Evolutionary conservation across 2,888 invertebrate species (phyloP), one percentile per base, ranked within the genome.

Genomic region (Trichogramma evanescens): DNA sequence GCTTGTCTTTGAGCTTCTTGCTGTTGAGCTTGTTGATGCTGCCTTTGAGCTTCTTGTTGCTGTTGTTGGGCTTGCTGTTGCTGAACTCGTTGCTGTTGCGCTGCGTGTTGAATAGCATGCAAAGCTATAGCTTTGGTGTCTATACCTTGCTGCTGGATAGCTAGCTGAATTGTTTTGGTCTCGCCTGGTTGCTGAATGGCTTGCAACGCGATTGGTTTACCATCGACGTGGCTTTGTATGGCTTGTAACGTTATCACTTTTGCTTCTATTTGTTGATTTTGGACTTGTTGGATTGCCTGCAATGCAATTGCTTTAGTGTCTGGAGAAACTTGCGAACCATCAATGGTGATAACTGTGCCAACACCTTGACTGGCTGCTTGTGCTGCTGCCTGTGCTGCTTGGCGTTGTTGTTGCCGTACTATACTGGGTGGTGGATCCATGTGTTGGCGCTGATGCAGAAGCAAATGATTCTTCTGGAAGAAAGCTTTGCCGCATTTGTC

Each of bases 391-490:
- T 78, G 78, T 0, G 78, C 78, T 2, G 78, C 78, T 62, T 76
- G 74, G 10, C 78, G 71, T 40, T 78, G 78, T 58, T 78, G 78
- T 54, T 78, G 78, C 40, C 78, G 72, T 46, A 78, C 62, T 74
- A 78, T 76, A 71, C 83, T 81, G 0, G 82, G 81, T 45, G 83
- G 83, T 42, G 84, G 80, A 69, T 87, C 86, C 86, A 86, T 86
- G 77, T 91, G 90, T 71, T 90, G 90, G 59, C 91, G 82, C 77
- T 91, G 90, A 74, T 91, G 91, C 59, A 91, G 80, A 80, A 89
- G 84, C 63, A 91, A 80, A 72, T 91, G 91, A 75, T 90, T 91
- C 79, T 91, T 91, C 78, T 91, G 91, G 82, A 89, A 89, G 82
- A 91, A 91, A 9, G 89, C 89, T 74, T 91, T 91, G 59, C 89